phyloP scores from a whole-genome alignment of 2,113 vertebrate species.

The Trematocara macrostoma region DNA sequence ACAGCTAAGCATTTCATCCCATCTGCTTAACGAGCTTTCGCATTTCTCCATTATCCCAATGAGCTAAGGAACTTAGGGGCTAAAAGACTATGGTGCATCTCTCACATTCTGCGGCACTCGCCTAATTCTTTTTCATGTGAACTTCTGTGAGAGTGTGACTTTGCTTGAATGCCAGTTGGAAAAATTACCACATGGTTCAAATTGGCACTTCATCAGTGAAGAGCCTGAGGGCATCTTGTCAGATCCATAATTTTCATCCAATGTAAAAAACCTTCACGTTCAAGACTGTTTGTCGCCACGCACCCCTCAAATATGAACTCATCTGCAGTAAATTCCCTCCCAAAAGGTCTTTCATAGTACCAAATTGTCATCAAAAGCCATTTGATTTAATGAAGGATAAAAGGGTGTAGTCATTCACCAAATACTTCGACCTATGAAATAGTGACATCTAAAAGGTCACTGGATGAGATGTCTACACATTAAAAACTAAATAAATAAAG shows the following conservation, averaged over 20 bases:
- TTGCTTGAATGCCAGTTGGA: background rate
- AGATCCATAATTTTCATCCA: background rate
- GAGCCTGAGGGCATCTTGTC: background rate
- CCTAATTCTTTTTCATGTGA: background rate
- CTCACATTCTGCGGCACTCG: background rate
- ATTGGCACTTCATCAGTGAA: background rate
- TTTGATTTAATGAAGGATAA: background rate
- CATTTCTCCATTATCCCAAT: slow-evolving; percentile 41
- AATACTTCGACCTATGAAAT: background rate
- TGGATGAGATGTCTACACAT: background rate
- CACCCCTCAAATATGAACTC: background rate
- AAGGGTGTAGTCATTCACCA: background rate
- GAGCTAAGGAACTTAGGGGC: slow-evolving; percentile 34
- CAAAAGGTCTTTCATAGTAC: background rate
- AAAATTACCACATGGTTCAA: background rate
- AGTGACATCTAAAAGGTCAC: background rate
- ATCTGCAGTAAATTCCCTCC: background rate
- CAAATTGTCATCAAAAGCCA: background rate
- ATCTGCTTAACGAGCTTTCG: slow-evolving; percentile 52
- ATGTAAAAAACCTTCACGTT: background rate
- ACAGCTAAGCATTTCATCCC: slow-evolving; percentile 50
- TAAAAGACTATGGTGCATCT: background rate
- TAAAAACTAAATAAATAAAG: background rate
- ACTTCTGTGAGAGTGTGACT: background rate
- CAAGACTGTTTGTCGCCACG: background rate